phyloP scores from a whole-genome alignment of 2,888 invertebrate genomes.

The Cosmopolites sordidus region DNA sequence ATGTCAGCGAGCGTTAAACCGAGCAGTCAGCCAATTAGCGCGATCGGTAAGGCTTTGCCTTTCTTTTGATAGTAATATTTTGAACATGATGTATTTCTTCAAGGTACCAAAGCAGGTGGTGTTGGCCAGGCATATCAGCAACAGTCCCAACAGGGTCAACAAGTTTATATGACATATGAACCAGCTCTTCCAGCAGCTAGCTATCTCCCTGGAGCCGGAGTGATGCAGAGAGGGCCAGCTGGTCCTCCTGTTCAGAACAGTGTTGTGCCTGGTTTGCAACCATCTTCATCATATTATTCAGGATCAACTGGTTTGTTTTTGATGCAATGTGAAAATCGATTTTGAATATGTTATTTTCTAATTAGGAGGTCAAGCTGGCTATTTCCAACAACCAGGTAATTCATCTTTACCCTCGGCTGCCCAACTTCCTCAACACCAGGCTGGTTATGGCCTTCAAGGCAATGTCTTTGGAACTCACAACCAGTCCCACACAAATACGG shows the following conservation, averaged over 20 bases:
- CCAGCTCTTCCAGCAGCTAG: conserved; percentile 54
- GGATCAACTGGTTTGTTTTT: conserved; percentile 48
- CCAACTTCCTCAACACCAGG: conserved; percentile 47
- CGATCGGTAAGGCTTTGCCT: conserved; percentile 58
- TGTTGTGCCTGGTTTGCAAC: conserved; percentile 50
- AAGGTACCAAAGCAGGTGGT: conserved; percentile 54
- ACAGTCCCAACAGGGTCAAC: conserved; percentile 52
- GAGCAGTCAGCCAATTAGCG: conserved; percentile 71
- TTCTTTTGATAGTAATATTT: neutral
- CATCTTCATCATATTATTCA: conserved; percentile 53
- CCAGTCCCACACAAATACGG: conserved; percentile 49
- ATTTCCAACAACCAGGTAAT: conserved; percentile 51
- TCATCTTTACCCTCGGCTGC: conserved; percentile 47
- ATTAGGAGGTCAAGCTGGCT: conserved; percentile 50
- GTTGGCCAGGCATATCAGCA: conserved; percentile 56
- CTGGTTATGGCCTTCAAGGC: conserved; percentile 50
- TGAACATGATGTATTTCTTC: neutral
- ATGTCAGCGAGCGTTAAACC: conserved; percentile 87
- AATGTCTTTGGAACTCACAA: conserved; percentile 50
- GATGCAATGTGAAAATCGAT: no score
- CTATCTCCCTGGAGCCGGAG: conserved; percentile 61
- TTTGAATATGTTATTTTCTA: conserved; percentile 20
- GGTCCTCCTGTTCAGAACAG: conserved; percentile 50
- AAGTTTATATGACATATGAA: conserved; percentile 59
- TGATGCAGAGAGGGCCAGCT: conserved; percentile 57